Base-by-base conservation (phyloP, 2,113 vertebrate species). In the Geococcyx californianus region DNA sequence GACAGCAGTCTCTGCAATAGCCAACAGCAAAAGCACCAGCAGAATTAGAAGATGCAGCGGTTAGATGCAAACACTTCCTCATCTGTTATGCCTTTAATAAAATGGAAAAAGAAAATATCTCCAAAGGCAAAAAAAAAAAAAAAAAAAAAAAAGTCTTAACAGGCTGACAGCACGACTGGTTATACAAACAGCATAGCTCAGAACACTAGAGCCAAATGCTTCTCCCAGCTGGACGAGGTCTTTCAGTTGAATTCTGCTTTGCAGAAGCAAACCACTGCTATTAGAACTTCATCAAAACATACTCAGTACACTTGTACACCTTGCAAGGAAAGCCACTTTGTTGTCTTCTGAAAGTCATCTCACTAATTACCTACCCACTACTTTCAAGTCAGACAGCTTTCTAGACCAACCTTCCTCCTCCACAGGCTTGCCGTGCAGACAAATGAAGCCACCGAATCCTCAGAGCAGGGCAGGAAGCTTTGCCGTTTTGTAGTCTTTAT, bases 291-390 rank as follows among this genome's bases (percentile, higher is more conserved):
- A 1, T 5, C 75, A 60, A 63, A 82, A 54, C 3, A 67, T 28
- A 7, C 20, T 79, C 81, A 73, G 31, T 11, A 7, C 0, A 0
- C 19, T 25, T 26, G 21, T 10, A 44, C 8, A 5, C 58, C 42
- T 31, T 3, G 19, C 47, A 62, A 42, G 66, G 42, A 60, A 75
- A 68, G 40, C 7, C 2, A 7, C 25, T 16, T 18, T 33, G 4
- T 0, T 66, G 62, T 21, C n/a, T 79, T 79, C 73, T 8, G 26
- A 42, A 29, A 80, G 49, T 52, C 59, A 44, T 11, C 63, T 63
- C 51, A 19, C 12, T 70, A 87, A 68, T 17, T 74, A 38, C 28
- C 40, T n/a, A 49, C 26, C 64, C 63, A 68, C 18, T 52, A 55
- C 29, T 55, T 87, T 90, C 89, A 90, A 83, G 75, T 66, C 54